Base-by-base conservation (phyloP, 30 jellyfish, hydroid and myxozoan species). In the Turritopsis rubra region DNA sequence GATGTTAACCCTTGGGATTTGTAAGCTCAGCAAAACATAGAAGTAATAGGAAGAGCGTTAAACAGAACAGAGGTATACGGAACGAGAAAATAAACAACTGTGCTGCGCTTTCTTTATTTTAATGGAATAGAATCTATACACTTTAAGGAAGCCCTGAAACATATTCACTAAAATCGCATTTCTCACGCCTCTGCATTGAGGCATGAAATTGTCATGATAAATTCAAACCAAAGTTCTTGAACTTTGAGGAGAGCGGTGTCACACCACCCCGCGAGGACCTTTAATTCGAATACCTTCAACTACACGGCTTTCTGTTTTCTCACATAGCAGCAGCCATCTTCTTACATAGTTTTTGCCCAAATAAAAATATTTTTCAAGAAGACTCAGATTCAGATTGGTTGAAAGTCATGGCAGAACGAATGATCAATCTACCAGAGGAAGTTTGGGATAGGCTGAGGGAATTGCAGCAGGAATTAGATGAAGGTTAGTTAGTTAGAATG, bases 381-480 rank as follows among this genome's bases (percentile, higher is more conserved):
- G 60, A 41, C 13, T 3, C 9, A 13, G 60, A 41, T 13, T 41
- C 13, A 3, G 60, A 13, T 5, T 3, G 13, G 60, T 41, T 41
- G 60, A n/a, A 68, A 68, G 21, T 23, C 30, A 68, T 68, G 77
- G 77, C 77, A n/a, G 77, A 68, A 68, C 26, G 82, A 24, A 74
- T 74, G 82, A 80, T 80, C 29, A 70, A 80, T 80, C 86, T 91
- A 66, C 97, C 97, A 65, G 89, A 86, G 54, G 97, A 91, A 65
- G 87, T 91, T 71, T 54, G 92, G 96, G 97, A 81, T 53, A 91
- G 87, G 83, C 85, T 91, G 65, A 77, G 95, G 78, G 97, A 91
- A 28, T 66, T 91, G 30, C 96, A 91, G 71, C 52, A 83, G 20
- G 97, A 91, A 80, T 83, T 91, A 24, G 96, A 91, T 28, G 97